phyloP scores from a whole-genome alignment of 2,888 invertebrate genomes.

The Lobophora halterata region DNA sequence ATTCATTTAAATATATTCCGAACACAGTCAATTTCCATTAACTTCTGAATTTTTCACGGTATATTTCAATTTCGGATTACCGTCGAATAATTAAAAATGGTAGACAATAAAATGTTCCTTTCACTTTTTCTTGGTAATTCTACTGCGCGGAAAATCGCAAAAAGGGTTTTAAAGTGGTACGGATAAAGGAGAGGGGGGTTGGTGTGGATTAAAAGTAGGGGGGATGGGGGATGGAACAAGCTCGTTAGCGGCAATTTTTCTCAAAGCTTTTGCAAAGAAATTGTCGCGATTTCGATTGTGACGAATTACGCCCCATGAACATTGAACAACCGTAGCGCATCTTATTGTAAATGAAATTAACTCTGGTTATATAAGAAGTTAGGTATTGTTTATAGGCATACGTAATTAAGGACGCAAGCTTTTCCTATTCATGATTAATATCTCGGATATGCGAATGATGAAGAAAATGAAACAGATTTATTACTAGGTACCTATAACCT shows the following conservation, averaged over 20 bases:
- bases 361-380: no score
- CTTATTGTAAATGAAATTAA: conserved; percentile 60
- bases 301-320: conserved; percentile 63
- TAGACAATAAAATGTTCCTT: conserved; percentile 57
- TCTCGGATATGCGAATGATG: no score
- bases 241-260: conserved; percentile 80
- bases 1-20: conserved; percentile 1
- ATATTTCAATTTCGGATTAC: conserved; percentile 38
- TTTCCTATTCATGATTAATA: no score
- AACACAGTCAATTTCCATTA: conserved; percentile 10
- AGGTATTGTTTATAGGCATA: conserved; percentile 34
- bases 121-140: conserved; percentile 67
- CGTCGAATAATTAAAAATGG: conserved; percentile 51
- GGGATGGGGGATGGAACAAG: conserved; percentile 45
- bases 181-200: conserved; percentile 52
- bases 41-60: conserved; percentile 11
- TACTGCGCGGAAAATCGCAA: conserved; percentile 69
- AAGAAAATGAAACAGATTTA: no score
- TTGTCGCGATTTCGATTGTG: conserved; percentile 77
- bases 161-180: conserved; percentile 76
- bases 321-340: conserved; percentile 51
- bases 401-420: no score
- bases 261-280: conserved; percentile 73
- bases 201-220: conserved; percentile 64
- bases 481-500: no score